Base-by-base conservation (phyloP, 2,888 invertebrate genomes). In the Heteropelma amictum region DNA sequence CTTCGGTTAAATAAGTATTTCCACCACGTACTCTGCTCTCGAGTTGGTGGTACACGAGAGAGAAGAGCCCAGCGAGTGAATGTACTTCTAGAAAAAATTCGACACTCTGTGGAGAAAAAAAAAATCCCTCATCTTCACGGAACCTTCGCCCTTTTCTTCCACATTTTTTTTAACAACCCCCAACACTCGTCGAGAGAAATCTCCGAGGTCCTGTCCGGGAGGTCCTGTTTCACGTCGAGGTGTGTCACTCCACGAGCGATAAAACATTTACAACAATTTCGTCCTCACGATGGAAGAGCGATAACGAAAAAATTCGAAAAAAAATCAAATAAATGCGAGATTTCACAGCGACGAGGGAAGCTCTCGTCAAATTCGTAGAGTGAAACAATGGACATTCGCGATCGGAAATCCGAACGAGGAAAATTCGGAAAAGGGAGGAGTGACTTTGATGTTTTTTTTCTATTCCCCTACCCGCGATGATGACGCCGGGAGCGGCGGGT, bases 51-150 rank as follows among this genome's bases (percentile, higher is more conserved):
- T 38, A 70, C 42, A 17, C 6, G 19, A 12, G 45, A 45, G 73
- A 65, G 60, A 63, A 70, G 53, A 67, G 63, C n/a, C n/a, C n/a
- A 77, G 69, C 77, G 76, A 77, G n/a, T n/a, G n/a, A n/a, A n/a
- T n/a, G n/a, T 79, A 78, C 77, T 76, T 74, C 45, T 58, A 60
- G 68, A 70, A 70, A 77, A 68, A 77, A 77, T 78, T 64, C 54
- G 77, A 81, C 77, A 79, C 76, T 78, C 76, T 72, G 69, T 80
- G 56, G 68, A 67, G 42, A 54, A 42, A 30, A 14, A 23, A n/a
- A 35, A 3, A 30, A 40, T 7, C 45, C 35, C 21, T 19, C 28
- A 61, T 61, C 45, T 65, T 49, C 26, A 12, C 64, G 7, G 45
- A 49, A 4, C 3, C 14, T 14, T 35, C 12, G 7, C 26, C 7